These are phyloP conservation scores for Danaus plexippus DNA, from an alignment of 1,140 invertebrate species.

Conservation along the genomic window DNA sequence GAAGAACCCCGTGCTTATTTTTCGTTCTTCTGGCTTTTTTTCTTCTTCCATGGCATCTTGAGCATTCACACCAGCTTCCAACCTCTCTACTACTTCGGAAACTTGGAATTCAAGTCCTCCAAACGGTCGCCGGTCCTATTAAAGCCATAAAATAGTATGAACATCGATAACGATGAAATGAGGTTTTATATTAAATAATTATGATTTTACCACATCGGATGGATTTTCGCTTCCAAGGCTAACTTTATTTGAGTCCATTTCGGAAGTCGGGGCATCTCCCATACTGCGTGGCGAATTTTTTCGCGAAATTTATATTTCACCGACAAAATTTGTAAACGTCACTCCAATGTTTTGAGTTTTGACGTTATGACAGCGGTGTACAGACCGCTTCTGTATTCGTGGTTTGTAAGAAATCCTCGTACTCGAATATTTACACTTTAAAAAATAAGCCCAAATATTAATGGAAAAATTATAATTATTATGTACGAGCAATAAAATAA, in stretches of 20 bases:
- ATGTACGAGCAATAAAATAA: no score
- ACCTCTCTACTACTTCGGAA: conserved; percentile 75
- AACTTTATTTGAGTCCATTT: conserved; percentile 42
- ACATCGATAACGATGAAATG: conserved; percentile 8
- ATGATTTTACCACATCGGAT: conserved; percentile 39
- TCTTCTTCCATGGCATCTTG: conserved; percentile 50
- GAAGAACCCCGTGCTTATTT: conserved; percentile 58
- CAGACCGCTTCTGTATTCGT: conserved; percentile 11
- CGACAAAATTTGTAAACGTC: conserved; percentile 66
- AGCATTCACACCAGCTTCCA: conserved; percentile 75
- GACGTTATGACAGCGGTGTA: conserved; percentile 16
- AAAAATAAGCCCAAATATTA: no score
- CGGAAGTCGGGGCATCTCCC: conserved; percentile 54
- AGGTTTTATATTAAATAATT: not conserved
- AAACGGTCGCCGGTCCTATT: conserved; percentile 65
- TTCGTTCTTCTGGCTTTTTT: conserved; percentile 46
- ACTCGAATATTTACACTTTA: no score
- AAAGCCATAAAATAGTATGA: conserved; percentile 19
- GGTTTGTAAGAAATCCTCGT: conserved; percentile 2
- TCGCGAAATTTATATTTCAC: conserved; percentile 46
- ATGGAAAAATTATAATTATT: no score
- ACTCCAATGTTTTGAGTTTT: conserved; percentile 58
- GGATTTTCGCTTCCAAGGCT: conserved; percentile 30
- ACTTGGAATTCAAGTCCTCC: conserved; percentile 77
- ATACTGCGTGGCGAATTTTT: conserved; percentile 60